phyloP scores from a whole-genome alignment of 2,113 vertebrate species.

The Nothoprocta perdicaria region DNA sequence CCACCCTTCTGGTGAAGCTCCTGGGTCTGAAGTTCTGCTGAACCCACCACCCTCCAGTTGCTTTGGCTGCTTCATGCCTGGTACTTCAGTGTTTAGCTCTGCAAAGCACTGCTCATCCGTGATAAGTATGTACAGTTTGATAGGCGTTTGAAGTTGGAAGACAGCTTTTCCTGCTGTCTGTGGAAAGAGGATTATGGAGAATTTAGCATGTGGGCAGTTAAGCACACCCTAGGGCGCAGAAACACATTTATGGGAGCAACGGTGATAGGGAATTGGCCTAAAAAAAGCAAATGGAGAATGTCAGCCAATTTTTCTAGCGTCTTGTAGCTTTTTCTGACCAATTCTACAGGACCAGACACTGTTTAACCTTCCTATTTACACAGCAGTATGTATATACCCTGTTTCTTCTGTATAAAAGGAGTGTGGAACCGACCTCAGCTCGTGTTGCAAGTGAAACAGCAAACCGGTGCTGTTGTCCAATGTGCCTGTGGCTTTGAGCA shows the following conservation, averaged over 20 bases:
- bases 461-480: neutral
- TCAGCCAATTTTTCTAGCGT: neutral
- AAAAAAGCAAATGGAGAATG: constrained; percentile 9
- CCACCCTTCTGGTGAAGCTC: neutral
- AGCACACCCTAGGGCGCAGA: neutral
- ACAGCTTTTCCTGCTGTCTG: neutral
- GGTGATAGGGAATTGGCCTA: neutral
- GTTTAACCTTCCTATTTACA: neutral
- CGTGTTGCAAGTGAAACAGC: constrained; percentile 18
- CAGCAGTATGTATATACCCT: neutral
- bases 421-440: neutral
- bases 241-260: neutral
- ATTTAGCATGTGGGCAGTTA: neutral
- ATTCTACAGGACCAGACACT: neutral
- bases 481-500: neutral
- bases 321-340: neutral
- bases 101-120: neutral
- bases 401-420: neutral
- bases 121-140: neutral
- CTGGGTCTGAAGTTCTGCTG: neutral
- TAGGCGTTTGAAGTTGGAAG: neutral
- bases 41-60: neutral
- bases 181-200: neutral
- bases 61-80: neutral
- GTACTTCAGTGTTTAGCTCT: neutral